Evolutionary conservation across 2,888 invertebrate genomes (phyloP), one percentile per base, ranked within the genome.

Genomic region (Phlogophora meticulosa): DNA sequence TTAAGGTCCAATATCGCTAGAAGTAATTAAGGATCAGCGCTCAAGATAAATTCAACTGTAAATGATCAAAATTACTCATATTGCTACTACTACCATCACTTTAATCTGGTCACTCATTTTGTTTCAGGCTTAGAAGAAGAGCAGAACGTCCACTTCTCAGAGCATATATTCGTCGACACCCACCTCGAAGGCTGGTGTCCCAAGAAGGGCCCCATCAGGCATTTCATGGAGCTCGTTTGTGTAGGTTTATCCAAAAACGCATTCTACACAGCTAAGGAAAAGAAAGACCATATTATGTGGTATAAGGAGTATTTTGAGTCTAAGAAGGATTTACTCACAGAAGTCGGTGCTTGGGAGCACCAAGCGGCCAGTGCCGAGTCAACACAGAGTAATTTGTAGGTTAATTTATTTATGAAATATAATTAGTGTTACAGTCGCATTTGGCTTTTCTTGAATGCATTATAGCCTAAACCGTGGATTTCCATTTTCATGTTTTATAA

Each of bases 221-320:
- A 99, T 91, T 99, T 99, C 90, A 99, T 99, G 99, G 99, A 99
- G 87, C 95, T 99, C 7, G 99, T 99, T 0, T 98, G 98, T 81
- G 97, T 98, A 0, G 99, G 99, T 7, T 96, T 99, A 0, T 98
- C 99, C 0, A 99, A 99, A 92, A 99, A 99, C 94, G 97, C 98
- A 0, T 98, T 98, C 91, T 96, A 99, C 84, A 98, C 98, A 0
- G 98, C 98, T 0, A 92, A 97, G 76, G 98, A 99, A 84, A 99
- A 99, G 90, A 96, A 96, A 75, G 98, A 98, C 13, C 98, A 99
- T 86, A 98, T 99, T 49, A 92, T 97, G 72, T 99, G 99, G 99
- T 99, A 98, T 89, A 97, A 97, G 75, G 96, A 98, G 60, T 99
- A 98, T 89, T 99, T 99, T 88, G 96, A 96, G 72, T 96, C 97